Evolutionary conservation across 92 coral and sea anemone species (phyloP).

Genomic region (Ricordea florida): DNA sequence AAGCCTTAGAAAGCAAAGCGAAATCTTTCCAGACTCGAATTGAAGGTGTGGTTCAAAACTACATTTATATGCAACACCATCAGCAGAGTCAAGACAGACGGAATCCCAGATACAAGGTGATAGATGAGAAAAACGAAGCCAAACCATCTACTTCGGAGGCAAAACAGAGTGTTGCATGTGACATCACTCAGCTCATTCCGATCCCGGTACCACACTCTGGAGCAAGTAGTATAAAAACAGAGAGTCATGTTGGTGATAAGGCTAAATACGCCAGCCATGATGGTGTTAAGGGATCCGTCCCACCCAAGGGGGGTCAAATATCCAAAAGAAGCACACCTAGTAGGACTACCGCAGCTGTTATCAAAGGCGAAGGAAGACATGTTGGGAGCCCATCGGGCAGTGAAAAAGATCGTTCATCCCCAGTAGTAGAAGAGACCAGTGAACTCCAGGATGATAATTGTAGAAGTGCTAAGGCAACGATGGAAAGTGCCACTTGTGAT

Average conservation of each 20-base stretch:
- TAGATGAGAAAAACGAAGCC: conserved; percentile 30
- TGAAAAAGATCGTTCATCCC: no score
- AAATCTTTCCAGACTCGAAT: conserved; percentile 83
- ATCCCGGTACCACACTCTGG: conserved; percentile 6
- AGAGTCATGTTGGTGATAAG: neutral
- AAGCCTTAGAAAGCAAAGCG: conserved; percentile 80
- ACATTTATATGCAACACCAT: conserved; percentile 71
- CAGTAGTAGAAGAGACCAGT: no score
- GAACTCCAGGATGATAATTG: no score
- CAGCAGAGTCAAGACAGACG: conserved; percentile 22
- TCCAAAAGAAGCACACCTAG: neutral
- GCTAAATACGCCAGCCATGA: conserved; percentile 25
- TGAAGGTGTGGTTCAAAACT: conserved; percentile 93
- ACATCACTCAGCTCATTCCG: conserved; percentile 55
- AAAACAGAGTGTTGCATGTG: conserved; percentile 2
- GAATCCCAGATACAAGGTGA: conserved; percentile 15
- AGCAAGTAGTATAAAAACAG: neutral
- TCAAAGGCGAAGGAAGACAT: conserved; percentile 1
- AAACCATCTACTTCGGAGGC: conserved; percentile 22
- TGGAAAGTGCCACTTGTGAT: no score
- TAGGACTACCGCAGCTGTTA: neutral
- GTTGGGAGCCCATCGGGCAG: no score
- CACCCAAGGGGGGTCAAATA: neutral
- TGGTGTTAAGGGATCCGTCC: neutral
- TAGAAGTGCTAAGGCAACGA: no score